phyloP scores from a whole-genome alignment of 2,797 vertebrate species.

The Phaenicophaeus curvirostris region DNA sequence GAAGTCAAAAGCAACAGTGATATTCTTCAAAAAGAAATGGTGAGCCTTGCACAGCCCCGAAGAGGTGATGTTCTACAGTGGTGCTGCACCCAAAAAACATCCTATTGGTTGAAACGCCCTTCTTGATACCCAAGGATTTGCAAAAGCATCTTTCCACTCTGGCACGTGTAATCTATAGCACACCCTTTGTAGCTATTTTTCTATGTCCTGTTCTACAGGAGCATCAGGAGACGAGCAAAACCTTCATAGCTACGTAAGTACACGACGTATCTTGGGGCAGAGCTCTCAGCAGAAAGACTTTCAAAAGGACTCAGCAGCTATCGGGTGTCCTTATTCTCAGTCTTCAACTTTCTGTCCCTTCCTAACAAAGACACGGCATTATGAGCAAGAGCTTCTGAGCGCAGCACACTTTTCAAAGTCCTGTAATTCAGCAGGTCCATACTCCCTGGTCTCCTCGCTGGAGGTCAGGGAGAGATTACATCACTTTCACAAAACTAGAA shows the following conservation, averaged over 20 bases:
- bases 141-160: neutral
- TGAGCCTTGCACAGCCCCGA: neutral
- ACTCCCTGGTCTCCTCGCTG: neutral
- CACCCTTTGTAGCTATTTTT: neutral
- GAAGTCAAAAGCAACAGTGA: neutral
- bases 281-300: neutral
- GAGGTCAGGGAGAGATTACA: neutral
- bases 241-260: neutral
- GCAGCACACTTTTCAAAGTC: neutral
- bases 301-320: neutral
- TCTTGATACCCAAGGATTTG: neutral
- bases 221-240: neutral
- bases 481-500: neutral
- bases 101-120: neutral
- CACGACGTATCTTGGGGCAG: neutral
- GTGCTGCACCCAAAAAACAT: neutral
- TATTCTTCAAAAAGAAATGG: neutral
- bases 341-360: neutral
- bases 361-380: neutral
- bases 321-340: neutral
- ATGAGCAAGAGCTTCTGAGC: neutral
- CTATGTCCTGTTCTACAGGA: neutral
- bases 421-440: neutral
- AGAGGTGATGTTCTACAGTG: neutral
- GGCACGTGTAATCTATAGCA: accelerated